Conservation (phyloP, 92 coral and sea anemone species). For the Paragorgia papillata region DNA sequence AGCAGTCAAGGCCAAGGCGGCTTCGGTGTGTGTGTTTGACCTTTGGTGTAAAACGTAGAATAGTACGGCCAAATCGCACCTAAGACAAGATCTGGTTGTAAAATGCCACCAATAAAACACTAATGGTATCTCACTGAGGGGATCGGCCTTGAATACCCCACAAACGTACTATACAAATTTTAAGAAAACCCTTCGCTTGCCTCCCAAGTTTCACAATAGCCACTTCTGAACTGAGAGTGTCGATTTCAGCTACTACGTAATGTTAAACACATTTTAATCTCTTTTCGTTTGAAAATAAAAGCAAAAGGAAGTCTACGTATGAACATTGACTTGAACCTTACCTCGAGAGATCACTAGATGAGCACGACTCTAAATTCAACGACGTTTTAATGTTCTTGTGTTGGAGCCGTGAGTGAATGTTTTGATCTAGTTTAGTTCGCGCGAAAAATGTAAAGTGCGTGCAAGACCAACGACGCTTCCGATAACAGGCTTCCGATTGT, state of each 20-base stretch:
- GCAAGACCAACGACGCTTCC: background rate
- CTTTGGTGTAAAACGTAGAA: too few relatives aligned
- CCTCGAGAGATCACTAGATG: background rate
- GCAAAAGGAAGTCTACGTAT: background rate
- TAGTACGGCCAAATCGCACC: too few relatives aligned
- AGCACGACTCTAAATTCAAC: background rate
- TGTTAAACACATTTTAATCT: too few relatives aligned
- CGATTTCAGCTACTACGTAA: too few relatives aligned
- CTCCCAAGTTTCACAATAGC: background rate
- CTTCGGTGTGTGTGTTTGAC: too few relatives aligned
- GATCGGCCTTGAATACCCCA: too few relatives aligned
- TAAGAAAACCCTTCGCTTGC: background rate
- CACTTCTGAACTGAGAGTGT: too few relatives aligned
- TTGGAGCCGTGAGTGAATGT: background rate
- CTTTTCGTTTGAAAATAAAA: slow-evolving; percentile 5
- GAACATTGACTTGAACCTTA: background rate
- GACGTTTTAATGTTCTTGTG: background rate
- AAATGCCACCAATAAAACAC: too few relatives aligned
- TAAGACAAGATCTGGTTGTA: background rate
- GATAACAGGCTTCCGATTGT: slow-evolving; percentile 25
- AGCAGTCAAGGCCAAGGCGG: too few relatives aligned
- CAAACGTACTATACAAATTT: too few relatives aligned
- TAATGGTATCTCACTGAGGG: too few relatives aligned
- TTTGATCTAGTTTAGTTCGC: background rate
- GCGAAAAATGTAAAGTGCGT: slow-evolving; percentile 18